These are phyloP conservation scores for Netta rufina DNA, from an alignment of 2,797 vertebrate genomes.

Conservation along the genomic window DNA sequence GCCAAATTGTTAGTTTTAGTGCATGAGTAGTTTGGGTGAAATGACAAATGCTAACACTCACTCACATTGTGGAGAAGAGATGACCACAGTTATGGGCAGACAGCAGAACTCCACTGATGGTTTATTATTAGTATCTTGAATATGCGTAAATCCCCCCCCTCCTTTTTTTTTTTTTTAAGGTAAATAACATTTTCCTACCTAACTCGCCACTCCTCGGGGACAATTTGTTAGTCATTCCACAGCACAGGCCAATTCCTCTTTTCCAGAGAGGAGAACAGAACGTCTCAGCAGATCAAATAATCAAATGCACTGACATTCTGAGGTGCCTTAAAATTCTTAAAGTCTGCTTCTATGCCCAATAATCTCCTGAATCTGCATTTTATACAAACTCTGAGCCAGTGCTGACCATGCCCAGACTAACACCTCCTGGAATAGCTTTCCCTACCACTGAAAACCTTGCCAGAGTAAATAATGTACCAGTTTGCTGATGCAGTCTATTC, in stretches of 20 bases:
- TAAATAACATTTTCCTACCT: constrained; percentile 71
- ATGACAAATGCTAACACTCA: constrained; percentile 53
- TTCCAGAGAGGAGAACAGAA: constrained; percentile 54
- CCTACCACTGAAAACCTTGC: neutral
- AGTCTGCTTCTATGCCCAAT: constrained; percentile 13
- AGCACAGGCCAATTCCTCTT: constrained; percentile 35
- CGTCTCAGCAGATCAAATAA: constrained; percentile 26
- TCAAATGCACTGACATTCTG: neutral
- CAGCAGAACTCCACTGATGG: neutral
- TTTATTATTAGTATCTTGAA: constrained; percentile 59
- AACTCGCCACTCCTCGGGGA: constrained; percentile 44
- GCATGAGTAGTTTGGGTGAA: constrained; percentile 59
- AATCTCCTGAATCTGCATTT: constrained; percentile 68
- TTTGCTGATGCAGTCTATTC: constrained; percentile 58
- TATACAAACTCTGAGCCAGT: constrained; percentile 43
- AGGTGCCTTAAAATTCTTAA: constrained; percentile 36
- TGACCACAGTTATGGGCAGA: constrained; percentile 39
- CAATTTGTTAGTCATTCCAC: constrained; percentile 66
- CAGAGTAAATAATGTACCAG: constrained; percentile 50
- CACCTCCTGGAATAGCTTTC: constrained; percentile 57
- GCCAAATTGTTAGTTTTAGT: constrained; percentile 43
- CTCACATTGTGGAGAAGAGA: constrained; percentile 24
- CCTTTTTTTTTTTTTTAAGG: neutral
- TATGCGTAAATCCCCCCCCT: fast-evolving
- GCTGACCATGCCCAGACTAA: constrained; percentile 58